Conservation (phyloP, 2,113 vertebrate species). For the Cephalopholis sonnerati region DNA sequence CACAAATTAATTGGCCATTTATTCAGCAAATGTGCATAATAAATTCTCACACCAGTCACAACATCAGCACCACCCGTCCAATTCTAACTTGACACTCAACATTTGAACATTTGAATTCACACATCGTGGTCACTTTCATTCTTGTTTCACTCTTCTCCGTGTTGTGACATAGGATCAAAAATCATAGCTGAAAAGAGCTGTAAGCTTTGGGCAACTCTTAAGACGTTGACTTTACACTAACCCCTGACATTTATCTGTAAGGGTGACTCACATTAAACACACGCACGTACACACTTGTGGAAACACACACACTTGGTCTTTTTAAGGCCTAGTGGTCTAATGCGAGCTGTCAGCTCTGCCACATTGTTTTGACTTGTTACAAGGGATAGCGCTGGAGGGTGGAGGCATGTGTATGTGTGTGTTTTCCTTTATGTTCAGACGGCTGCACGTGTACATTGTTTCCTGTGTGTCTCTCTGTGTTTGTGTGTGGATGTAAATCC, state of each 20-base stretch:
- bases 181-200: constrained; percentile 40
- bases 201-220: constrained; percentile 63
- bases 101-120: background rate
- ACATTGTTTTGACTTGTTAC: constrained; percentile 80
- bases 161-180: constrained; percentile 31
- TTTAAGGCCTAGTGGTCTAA: constrained; percentile 76
- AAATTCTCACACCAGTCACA: background rate
- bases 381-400: constrained; percentile 62
- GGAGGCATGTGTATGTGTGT: constrained; percentile 14
- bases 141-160: no score
- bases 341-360: constrained; percentile 77
- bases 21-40: background rate
- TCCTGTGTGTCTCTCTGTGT: background rate
- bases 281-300: constrained; percentile 10
- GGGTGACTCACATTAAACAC: constrained; percentile 70
- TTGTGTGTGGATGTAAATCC: background rate
- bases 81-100: background rate
- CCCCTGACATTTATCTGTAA: constrained; percentile 80
- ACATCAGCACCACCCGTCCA: background rate
- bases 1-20: constrained; percentile 18
- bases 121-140: background rate
- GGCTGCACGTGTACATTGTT: constrained; percentile 19
- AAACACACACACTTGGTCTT: constrained; percentile 65
- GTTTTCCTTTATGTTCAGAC: constrained; percentile 35
- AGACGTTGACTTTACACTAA: constrained; percentile 73